A percentile compares a stretch with the other conserved stretches of the same genome.
Conservation (phyloP, 2,888 invertebrate species). For the Poecilobothrus nobilitatus region DNA sequence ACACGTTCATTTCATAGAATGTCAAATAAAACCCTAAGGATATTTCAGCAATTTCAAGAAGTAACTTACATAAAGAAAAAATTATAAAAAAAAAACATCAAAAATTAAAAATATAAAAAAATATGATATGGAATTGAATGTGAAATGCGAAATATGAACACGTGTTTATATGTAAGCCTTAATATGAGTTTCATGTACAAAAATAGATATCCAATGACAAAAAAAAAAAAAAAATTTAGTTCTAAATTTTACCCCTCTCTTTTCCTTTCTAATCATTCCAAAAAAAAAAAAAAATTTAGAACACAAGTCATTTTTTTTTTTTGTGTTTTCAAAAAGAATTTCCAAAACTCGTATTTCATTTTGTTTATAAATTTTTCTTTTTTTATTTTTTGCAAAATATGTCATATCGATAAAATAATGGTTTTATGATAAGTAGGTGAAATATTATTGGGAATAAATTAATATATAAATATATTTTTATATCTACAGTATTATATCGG, state of each 20-base stretch:
- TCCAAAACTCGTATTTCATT: neutral
- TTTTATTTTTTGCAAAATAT: neutral
- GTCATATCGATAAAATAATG: constrained; percentile 3
- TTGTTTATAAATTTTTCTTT: neutral
- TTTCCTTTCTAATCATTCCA: neutral
- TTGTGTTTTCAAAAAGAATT: neutral
- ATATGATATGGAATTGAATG: too few relatives aligned
- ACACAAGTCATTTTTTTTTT: neutral
- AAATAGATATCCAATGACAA: neutral
- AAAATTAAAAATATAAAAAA: too few relatives aligned
- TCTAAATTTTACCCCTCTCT: too few relatives aligned
- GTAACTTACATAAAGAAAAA: too few relatives aligned
- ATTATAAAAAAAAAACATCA: too few relatives aligned
- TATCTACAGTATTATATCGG: too few relatives aligned
- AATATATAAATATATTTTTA: too few relatives aligned
- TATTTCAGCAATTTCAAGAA: too few relatives aligned
- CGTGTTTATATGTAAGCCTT: neutral
- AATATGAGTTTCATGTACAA: neutral
- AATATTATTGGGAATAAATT: neutral
- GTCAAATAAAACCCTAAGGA: too few relatives aligned
- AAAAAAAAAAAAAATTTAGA: neutral
- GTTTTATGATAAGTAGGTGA: constrained; percentile 3
- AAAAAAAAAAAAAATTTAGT: too few relatives aligned
- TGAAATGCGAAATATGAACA: too few relatives aligned
- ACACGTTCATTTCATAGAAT: too few relatives aligned